Base-by-base conservation (phyloP, 2,113 vertebrate species). In the Scophthalmus maximus region DNA sequence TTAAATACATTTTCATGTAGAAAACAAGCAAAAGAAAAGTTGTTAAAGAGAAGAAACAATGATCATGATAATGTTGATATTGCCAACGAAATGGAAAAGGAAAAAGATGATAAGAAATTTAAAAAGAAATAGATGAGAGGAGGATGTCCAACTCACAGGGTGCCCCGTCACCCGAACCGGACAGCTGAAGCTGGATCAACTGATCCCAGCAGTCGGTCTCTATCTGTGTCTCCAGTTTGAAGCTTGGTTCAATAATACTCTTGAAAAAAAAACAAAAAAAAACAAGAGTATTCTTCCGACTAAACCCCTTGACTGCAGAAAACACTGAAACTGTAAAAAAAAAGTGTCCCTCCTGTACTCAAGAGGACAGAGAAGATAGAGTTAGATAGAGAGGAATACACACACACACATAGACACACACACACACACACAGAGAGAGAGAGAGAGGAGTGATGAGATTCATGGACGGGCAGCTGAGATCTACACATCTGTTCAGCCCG, bases 171-270 rank as follows among this genome's bases (percentile, higher is more conserved):
- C 90, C 93, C 12, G 90, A 92, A 76, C 89, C 76, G 5, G 85
- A 88, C 89, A 93, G 76, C 73, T 92, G 91, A 29, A 93, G 87
- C 63, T 93, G 92, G 91, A 93, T 91, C 92, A 92, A 56, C 83
- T 91, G 92, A 92, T 93, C 92, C 92, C 84, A 86, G 88, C 91
- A 94, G 56, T 73, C 83, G 40, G 58, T 68, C 50, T 84, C 80
- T 36, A 81, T 84, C 57, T 70, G 85, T 15, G 84, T 82, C 87
- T 92, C 92, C 93, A 93, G 88, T 75, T 89, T 93, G 92, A 78
- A 72, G 51, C 40, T 49, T n/a, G 17, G 44, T 77, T 53, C 7
- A 38, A 63, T 27, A 32, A 62, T 34, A 18, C 50, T 55, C 27
- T 29, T 53, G 40, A 67, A 62, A 70, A 76, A 29, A 26, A 32